Percentiles rank a stretch among this genome's conserved stretches.
phyloP scores from a whole-genome alignment of 1,140 invertebrate genomes.

The Neuroterus valhalla region DNA sequence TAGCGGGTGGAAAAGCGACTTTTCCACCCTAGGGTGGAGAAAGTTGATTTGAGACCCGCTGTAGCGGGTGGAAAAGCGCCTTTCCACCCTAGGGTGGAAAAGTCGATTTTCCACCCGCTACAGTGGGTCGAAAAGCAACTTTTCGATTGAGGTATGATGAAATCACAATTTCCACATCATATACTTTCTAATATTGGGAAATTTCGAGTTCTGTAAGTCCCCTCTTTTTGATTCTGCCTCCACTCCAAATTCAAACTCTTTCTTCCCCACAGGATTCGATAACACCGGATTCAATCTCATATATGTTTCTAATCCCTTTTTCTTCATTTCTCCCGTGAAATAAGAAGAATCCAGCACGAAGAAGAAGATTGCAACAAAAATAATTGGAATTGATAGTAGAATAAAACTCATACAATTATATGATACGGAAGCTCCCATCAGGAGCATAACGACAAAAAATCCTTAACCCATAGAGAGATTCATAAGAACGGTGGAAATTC shows the following conservation, averaged over 20 bases:
- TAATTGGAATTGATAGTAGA: not conserved
- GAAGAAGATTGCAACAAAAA: not conserved
- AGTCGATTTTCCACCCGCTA: too few species aligned
- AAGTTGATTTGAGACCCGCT: too few species aligned
- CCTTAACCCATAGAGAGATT: not conserved
- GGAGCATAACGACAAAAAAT: not conserved
- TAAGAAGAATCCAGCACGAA: not conserved
- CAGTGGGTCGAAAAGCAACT: too few species aligned
- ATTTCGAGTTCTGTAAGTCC: not conserved
- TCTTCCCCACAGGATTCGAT: not conserved
- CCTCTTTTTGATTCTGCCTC: not conserved
- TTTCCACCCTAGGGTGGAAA: too few species aligned
- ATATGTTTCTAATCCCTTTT: not conserved
- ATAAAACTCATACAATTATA: slow-evolving; percentile 1
- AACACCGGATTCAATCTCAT: not conserved
- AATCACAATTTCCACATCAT: not conserved
- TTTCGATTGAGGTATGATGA: too few species aligned
- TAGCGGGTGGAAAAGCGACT: too few species aligned
- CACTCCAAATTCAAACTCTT: not conserved
- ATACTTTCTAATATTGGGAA: not conserved
- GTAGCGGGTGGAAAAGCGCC: too few species aligned
- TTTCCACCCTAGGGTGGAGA: too few species aligned
- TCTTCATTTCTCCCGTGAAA: not conserved
- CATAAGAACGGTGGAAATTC: not conserved
- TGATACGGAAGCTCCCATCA: not conserved